These are phyloP conservation scores for Mugil cephalus DNA, from an alignment of 2,113 vertebrate genomes.

Conservation along the genomic window DNA sequence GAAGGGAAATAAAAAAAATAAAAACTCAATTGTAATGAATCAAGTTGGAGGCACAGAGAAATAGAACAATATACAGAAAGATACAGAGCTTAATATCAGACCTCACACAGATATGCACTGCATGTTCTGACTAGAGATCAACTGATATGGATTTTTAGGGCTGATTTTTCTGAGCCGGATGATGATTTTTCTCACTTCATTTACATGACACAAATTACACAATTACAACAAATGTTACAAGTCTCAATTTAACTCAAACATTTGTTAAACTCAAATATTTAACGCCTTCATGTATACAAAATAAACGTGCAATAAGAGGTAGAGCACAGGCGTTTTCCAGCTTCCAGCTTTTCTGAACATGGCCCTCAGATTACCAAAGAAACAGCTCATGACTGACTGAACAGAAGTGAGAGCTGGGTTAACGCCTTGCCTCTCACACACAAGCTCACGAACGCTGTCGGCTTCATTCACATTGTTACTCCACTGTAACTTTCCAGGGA, in stretches of 20 bases:
- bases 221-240: no score
- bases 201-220: no score
- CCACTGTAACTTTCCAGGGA: constrained; percentile 53
- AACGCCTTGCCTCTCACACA: constrained; percentile 49
- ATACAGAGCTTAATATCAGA: neutral
- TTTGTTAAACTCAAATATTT: no score
- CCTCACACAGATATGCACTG: no score
- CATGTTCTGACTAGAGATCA: no score
- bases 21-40: constrained; percentile 9
- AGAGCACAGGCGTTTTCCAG: no score
- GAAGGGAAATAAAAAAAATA: neutral
- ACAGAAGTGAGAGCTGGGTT: constrained; percentile 48
- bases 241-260: no score
- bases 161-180: no score
- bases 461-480: constrained; percentile 48
- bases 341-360: constrained; percentile 3
- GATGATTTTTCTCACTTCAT: no score
- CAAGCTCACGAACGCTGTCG: constrained; percentile 52
- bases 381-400: constrained; percentile 69
- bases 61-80: neutral
- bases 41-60: neutral
- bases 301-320: no score
- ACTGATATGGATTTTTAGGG: no score
- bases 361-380: constrained; percentile 82
- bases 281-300: no score